Evolutionary conservation across 1,140 invertebrate species (phyloP).

Genomic region (Leptopilina boulardi): DNA sequence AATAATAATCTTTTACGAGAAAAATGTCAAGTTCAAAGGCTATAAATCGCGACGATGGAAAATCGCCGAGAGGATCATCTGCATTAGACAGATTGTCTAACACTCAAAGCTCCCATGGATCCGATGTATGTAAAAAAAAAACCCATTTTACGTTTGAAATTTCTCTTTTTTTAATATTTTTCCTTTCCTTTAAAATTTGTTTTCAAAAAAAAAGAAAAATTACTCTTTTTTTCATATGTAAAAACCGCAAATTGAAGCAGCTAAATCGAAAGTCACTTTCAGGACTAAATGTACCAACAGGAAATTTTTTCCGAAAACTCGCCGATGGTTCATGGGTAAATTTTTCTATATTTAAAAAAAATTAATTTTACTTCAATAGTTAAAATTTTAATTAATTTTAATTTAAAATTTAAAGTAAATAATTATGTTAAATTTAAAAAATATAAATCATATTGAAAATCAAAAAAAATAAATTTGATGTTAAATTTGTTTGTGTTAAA

Average conservation of each 20-base stretch:
- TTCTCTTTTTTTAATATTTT: neutral
- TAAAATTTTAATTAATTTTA: no score
- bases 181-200: neutral
- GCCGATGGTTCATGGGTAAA: neutral
- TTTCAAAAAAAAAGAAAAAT: neutral
- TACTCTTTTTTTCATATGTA: no score
- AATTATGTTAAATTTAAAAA: no score
- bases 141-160: neutral
- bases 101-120: conserved; percentile 12
- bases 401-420: no score
- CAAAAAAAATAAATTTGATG: no score
- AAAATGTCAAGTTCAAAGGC: conserved; percentile 17
- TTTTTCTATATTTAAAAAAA: neutral
- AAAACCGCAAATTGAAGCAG: neutral
- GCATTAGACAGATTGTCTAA: neutral
- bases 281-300: neutral
- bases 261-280: neutral
- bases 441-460: neutral
- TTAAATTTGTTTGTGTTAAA: neutral
- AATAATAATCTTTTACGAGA: neutral
- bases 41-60: neutral
- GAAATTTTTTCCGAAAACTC: conserved; percentile 5
- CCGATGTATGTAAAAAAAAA: neutral
- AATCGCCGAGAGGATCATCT: neutral
- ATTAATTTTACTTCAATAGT: no score